Evolutionary conservation across 2,113 vertebrate genomes (phyloP), one percentile per base, ranked within the genome.

Genomic region (Panthera tigris): DNA sequence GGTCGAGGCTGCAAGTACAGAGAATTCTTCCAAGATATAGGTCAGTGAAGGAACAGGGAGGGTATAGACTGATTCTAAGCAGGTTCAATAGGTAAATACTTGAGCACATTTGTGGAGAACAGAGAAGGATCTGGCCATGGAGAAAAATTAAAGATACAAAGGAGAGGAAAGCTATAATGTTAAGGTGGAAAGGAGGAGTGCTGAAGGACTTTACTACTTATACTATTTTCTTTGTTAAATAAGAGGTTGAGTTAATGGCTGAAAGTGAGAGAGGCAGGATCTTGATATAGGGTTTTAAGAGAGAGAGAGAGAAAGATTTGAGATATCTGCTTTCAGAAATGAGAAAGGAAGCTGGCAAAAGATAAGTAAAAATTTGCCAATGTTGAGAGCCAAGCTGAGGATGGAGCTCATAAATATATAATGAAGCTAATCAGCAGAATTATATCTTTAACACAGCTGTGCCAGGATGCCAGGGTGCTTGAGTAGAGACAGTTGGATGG

Each of bases 341-440:
- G 55, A 96, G 65, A 95, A 81, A 95, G 80, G 85, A 79, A 68
- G 45, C 55, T 89, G 95, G 55, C 78, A n/a, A 88, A 74, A 80
- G 27, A 52, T 84, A 73, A 79, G 69, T 69, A 65, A 45, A 69
- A 33, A 33, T n/a, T 63, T 88, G 82, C 86, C 86, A 55, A 0
- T 6, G 55, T 50, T 48, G 55, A 81, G 36, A 87, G 87, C 10
- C 80, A 27, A 15, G 14, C 78, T 76, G 31, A 92, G 71, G 82
- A 79, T 50, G 84, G 80, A 81, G 66, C 65, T 80, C 66, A 33
- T 81, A 61, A 18, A 74, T 76, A 61, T 93, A 73, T 93, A 93
- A 95, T 48, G 90, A 33, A 97, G 68, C 65, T 36, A 29, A 55
- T 78, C 68, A n/a, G 25, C 36, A 78, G n/a, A 84, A 68, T 86